A percentile compares a stretch with the other conserved stretches of the same genome.
Conservation (phyloP, 2,113 vertebrate species). For the Pardalotus punctatus region DNA sequence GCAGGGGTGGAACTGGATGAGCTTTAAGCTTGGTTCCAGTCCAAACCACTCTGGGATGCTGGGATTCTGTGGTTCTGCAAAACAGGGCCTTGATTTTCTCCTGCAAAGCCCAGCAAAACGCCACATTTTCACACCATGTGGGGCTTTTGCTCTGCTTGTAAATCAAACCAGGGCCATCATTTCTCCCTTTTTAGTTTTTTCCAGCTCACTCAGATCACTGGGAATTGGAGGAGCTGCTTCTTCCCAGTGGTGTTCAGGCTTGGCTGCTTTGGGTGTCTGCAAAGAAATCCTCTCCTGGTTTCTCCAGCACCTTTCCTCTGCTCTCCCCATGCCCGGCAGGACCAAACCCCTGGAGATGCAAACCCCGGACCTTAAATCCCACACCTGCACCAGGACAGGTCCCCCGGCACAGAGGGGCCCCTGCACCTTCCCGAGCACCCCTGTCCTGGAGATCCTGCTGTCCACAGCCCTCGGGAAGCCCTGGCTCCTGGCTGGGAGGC, state of each 20-base stretch:
- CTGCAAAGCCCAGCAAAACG: background rate
- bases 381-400: accelerated
- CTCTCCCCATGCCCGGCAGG: background rate
- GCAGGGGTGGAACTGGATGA: background rate
- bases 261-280: background rate
- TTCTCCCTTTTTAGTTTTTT: background rate
- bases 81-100: background rate
- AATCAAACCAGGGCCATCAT: background rate
- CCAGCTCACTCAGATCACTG: background rate
- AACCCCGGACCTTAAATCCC: accelerated
- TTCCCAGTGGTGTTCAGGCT: background rate
- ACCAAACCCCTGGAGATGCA: background rate
- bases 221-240: background rate
- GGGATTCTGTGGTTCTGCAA: background rate
- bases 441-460: background rate
- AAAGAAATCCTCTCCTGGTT: background rate
- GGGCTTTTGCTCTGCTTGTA: background rate
- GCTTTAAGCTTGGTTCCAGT: background rate
- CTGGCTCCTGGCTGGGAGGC: background rate
- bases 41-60: background rate
- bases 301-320: background rate
- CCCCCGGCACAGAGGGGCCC: accelerated
- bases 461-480: background rate
- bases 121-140: background rate
- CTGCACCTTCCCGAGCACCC: background rate